Evolutionary conservation across 2,888 invertebrate genomes (phyloP).

Genomic region (Parasteatoda lunata): DNA sequence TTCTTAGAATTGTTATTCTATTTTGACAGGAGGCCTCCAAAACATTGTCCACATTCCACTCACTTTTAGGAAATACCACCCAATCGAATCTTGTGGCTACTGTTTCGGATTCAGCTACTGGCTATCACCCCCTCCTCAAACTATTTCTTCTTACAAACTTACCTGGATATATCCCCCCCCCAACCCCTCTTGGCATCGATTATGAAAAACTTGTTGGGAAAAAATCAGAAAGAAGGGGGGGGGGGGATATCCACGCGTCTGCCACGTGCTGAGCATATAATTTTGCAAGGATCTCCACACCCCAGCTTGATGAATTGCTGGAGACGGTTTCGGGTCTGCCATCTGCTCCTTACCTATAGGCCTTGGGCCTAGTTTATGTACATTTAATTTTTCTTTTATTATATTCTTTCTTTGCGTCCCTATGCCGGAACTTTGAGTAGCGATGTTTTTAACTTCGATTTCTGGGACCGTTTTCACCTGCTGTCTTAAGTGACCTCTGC

Average conservation of each 20-base stretch:
- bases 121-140: not conserved
- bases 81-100: slow-evolving; percentile 17
- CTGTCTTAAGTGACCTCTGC: slow-evolving; percentile 23
- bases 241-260: slow-evolving; percentile 43
- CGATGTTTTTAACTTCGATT: slow-evolving; percentile 56
- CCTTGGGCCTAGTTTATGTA: slow-evolving; percentile 53
- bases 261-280: slow-evolving; percentile 63
- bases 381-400: slow-evolving; percentile 8
- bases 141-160: not conserved
- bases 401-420: not conserved
- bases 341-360: slow-evolving; percentile 40
- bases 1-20: not conserved
- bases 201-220: slow-evolving; percentile 1
- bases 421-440: slow-evolving; percentile 53
- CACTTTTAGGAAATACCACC: slow-evolving; percentile 47
- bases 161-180: not conserved
- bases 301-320: slow-evolving; percentile 52
- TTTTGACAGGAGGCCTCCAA: slow-evolving; percentile 2
- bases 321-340: slow-evolving; percentile 22
- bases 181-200: slow-evolving; percentile 12
- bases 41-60: slow-evolving; percentile 38
- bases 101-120: slow-evolving; percentile 14
- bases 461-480: slow-evolving; percentile 39
- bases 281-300: slow-evolving; percentile 59
- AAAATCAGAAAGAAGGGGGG: not conserved